Evolutionary conservation across 1,140 invertebrate genomes (phyloP), one percentile per base, ranked within the genome.

Genomic region (Artemia franciscana): DNA sequence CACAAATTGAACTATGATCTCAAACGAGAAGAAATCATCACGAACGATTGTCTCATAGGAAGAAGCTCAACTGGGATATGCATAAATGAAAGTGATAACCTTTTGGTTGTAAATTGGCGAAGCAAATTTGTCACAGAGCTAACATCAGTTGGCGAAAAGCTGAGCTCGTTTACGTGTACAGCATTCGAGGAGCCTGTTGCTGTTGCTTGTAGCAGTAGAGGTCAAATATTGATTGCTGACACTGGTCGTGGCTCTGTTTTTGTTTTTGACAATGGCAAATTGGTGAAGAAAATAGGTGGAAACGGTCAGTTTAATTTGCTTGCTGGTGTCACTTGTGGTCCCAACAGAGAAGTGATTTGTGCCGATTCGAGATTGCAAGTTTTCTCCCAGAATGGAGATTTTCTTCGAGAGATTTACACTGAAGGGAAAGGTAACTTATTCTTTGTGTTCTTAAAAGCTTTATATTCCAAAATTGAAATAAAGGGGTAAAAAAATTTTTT

Each of bases 101-200:
- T 79, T 5, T 71, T 74, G 51, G 70, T 77, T 23, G 73, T 76
- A 24, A 79, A 79, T 68, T 79, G 78, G 78, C 69, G 78, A 62
- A 74, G 72, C 26, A 74, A 72, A 62, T 68, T 66, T 26, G 70
- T 79, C 0, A 71, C 73, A 7, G 72, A 77, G 63, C 28, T 79
- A 4, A 71, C 65, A 18, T 66, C 68, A 26, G 65, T 66, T 15
- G 72, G 74, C 4, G 73, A 75, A 24, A 68, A 72, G 25, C 57
- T 77, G 18, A 58, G 77, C 57, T 70, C 67, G 64, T 78, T 78
- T 65, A 73, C 74, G 4, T 71, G 74, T 59, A 65, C 69, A 2
- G 72, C 71, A 30, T 73, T 78, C 61, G 65, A 71, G 12, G 77
- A 78, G 68, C 78, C 78, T 26, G 77, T 76, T 26, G 71, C 71